Percentiles rank a stretch among this genome's conserved stretches.
phyloP scores from a whole-genome alignment of 2,113 vertebrate genomes.

The Salvelinus namaycush region DNA sequence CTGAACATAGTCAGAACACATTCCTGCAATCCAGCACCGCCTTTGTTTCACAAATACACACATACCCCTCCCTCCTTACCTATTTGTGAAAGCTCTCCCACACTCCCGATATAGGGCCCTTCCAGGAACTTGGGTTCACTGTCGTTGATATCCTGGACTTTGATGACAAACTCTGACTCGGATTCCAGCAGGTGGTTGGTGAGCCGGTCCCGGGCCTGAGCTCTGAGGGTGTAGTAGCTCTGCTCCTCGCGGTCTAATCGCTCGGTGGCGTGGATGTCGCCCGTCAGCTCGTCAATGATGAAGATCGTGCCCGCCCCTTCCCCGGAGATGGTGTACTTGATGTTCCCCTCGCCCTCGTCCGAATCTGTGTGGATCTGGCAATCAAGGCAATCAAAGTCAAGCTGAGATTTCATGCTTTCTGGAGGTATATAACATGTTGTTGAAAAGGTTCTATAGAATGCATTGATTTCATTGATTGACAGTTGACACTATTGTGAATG shows the following conservation, averaged over 20 bases:
- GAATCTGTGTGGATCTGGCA: conserved; percentile 96
- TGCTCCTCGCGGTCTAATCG: conserved; percentile 94
- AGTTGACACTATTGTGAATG: no score
- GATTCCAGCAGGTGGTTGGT: conserved; percentile 88
- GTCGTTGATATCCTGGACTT: conserved; percentile 99
- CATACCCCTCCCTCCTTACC: conserved; percentile 73
- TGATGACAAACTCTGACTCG: conserved; percentile 97
- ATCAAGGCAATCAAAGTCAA: conserved; percentile 16
- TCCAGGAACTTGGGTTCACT: conserved; percentile 96
- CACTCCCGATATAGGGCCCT: conserved; percentile 95
- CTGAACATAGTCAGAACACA: not conserved
- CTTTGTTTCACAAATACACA: not conserved
- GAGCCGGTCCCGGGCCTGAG: conserved; percentile 87
- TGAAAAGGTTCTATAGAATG: not conserved
- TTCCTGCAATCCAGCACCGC: no score
- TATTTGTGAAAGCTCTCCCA: conserved; percentile 90
- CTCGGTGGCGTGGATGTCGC: conserved; percentile 96
- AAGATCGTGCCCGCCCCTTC: conserved; percentile 95
- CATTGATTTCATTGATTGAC: not conserved
- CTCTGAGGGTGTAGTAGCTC: conserved; percentile 91
- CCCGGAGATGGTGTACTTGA: conserved; percentile 98
- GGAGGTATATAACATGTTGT: not conserved
- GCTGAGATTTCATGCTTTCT: not conserved
- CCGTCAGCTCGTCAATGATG: conserved; percentile 93
- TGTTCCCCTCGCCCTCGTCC: conserved; percentile 92